Percentiles rank a stretch among this genome's conserved stretches.
phyloP scores from a whole-genome alignment of 2,113 vertebrate species.

The Rhipidura dahli region DNA sequence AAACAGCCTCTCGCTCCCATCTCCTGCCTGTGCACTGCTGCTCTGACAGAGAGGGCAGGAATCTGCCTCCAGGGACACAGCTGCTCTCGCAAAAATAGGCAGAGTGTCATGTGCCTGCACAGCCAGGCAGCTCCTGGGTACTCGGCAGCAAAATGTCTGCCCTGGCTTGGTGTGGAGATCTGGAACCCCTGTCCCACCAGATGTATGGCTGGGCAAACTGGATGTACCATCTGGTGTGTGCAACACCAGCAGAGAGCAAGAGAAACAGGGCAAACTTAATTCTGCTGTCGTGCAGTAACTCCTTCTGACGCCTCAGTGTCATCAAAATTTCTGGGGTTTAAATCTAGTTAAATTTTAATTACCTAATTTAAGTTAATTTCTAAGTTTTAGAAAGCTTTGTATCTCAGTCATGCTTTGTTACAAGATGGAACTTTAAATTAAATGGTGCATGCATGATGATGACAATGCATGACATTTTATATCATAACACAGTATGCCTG shows the following conservation, averaged over 20 bases:
- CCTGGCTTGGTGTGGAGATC: background rate
- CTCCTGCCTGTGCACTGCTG: accelerated
- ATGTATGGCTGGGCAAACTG: background rate
- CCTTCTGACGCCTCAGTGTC: background rate
- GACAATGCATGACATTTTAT: background rate
- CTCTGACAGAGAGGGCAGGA: background rate
- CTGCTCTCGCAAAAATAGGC: background rate
- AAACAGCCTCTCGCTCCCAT: background rate
- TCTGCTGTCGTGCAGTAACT: background rate
- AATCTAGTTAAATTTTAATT: background rate
- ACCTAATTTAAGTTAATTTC: background rate
- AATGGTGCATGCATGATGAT: background rate
- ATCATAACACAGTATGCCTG: background rate
- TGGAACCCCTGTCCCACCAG: accelerated
- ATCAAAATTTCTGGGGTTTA: background rate
- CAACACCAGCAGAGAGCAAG: background rate
- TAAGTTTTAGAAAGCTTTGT: background rate
- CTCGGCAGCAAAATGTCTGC: background rate
- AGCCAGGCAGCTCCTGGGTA: background rate
- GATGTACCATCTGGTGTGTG: accelerated
- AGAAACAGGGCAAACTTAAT: background rate
- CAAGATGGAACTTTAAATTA: background rate
- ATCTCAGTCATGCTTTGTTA: background rate
- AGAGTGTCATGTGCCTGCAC: background rate
- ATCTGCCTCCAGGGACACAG: background rate